Base-by-base conservation (phyloP, 2,113 vertebrate species). In the Crotalus helleri region DNA sequence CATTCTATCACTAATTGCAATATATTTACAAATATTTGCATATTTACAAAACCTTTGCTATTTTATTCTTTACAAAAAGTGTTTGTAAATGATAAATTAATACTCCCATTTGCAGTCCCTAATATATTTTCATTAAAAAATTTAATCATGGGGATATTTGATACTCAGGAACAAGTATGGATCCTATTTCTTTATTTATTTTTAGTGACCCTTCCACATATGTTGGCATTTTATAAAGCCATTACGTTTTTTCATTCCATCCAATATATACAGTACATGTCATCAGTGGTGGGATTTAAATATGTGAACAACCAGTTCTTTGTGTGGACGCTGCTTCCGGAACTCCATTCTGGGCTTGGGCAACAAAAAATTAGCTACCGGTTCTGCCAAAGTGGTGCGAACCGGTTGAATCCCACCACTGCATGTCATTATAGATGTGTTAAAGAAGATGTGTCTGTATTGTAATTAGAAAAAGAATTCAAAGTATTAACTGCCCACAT, bases 401-500 rank as follows among this genome's bases (percentile, higher is more conserved):
- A 51, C 9, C 49, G 8, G 49, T 8, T 51, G 8, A 10, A 51
- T 51, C 49, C 49, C 49, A 51, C 49, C 8, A 9, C 49, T 51
- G 49, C 49, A 51, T 92, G 29, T 5, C 23, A 88, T 51, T 91
- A 58, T 54, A 23, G 49, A 59, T 51, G 11, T 85, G 19, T 93
- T 88, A 55, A 87, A 94, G 10, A 9, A 46, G 26, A 96, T 21
- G 29, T 94, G 87, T 74, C 11, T 89, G 51, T 7, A 93, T 15
- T 57, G 39, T 39, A 92, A 94, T 91, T 93, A 57, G 92, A 5
- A 88, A 15, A 58, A 23, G 53, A 44, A 88, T 93, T 94, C 53
- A 90, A 29, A 58, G 87, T 93, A 95, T 90, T 95, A 93, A 90
- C 86, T 94, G 2, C 85, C 93, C 90, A 91, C 90, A 94, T 86